Conservation (phyloP, 2,888 invertebrate genomes). For the Stegophylla sp. region DNA sequence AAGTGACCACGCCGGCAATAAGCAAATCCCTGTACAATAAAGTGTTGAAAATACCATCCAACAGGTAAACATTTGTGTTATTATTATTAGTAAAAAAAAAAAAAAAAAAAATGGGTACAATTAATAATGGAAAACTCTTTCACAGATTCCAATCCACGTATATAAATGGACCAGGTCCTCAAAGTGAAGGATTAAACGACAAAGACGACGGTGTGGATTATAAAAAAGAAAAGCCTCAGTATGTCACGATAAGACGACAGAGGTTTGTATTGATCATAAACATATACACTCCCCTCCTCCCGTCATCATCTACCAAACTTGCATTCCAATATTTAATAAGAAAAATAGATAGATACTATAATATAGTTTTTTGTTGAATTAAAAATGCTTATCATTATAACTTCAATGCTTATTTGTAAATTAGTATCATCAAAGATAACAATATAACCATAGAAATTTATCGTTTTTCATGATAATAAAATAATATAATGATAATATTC, state of each 20-base stretch:
- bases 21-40: conserved; percentile 80
- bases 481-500: too few species aligned
- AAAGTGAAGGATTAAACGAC: conserved; percentile 67
- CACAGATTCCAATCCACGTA: conserved; percentile 63
- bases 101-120: background rate
- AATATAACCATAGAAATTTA: too few species aligned
- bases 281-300: too few species aligned
- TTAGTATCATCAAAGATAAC: too few species aligned
- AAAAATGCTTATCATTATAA: too few species aligned
- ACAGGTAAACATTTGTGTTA: conserved; percentile 60
- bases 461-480: too few species aligned
- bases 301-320: too few species aligned
- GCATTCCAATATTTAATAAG: too few species aligned
- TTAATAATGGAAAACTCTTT: background rate
- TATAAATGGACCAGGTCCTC: conserved; percentile 71
- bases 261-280: conserved; percentile 62
- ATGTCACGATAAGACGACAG: conserved; percentile 76
- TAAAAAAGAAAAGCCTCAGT: conserved; percentile 68
- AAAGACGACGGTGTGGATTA: conserved; percentile 64
- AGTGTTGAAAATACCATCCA: conserved; percentile 67
- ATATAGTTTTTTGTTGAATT: too few species aligned
- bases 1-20: conserved; percentile 68
- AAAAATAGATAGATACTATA: too few species aligned
- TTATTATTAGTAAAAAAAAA: background rate
- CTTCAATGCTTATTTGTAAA: too few species aligned